Evolutionary conservation across 2,113 vertebrate genomes (phyloP), one percentile per base, ranked within the genome.

Genomic region (Atlantisia rogersi): DNA sequence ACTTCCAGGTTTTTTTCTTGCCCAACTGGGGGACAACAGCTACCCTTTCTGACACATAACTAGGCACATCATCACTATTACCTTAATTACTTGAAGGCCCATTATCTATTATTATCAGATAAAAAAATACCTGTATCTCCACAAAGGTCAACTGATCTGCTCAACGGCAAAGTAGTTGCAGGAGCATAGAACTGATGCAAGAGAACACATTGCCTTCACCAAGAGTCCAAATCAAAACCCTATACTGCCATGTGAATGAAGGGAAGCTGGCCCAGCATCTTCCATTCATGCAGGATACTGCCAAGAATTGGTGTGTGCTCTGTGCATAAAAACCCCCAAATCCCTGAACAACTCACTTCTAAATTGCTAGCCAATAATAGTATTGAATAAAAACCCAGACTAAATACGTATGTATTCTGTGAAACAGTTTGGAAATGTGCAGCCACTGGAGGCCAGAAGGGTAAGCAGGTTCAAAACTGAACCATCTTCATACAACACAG

Each of bases 231-330:
- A 86, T 24, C 55, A 59, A 86, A 86, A 74, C 5, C 77, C 13
- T 63, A 31, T 11, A 40, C 15, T 85, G 63, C 44, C 0, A 0
- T 15, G 68, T 32, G 8, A 84, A 71, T 4, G 0, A 1, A 28
- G 15, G 25, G 31, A 58, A 69, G 13, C 40, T 70, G 8, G 52
- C 26, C 65, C 14, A 7, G 63, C 75, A 74, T 35, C 68, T 39
- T 58, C 25, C 12, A 60, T 29, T 73, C 69, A 31, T 0, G 3
- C 20, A 31, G 35, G 26, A 50, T 15, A 32, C 55, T 81, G 71
- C 59, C 67, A 64, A 82, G 39, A 88, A 78, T 64, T 5, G 15
- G 15, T 35, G 56, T 7, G 32, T 4, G 6, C 15, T 56, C 50
- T 69, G 24, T 11, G 26, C 25, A 48, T 48, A 39, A 68, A 75